Evolutionary conservation across 1,140 invertebrate species (phyloP), one percentile per base, ranked within the genome.

Genomic region (Papilio dardanus): DNA sequence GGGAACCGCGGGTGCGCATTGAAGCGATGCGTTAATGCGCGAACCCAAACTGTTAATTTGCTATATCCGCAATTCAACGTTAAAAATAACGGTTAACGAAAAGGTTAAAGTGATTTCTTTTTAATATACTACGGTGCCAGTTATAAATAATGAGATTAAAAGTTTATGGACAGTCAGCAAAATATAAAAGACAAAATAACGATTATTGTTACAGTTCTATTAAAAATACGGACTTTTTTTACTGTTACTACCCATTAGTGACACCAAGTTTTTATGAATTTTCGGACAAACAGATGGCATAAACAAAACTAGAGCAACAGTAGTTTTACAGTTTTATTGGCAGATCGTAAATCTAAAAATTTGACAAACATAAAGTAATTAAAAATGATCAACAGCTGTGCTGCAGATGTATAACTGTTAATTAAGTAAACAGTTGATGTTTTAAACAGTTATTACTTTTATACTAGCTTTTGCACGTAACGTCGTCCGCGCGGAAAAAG

Each of bases 1-100:
- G 79, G 78, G 77, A 84, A 82, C 77, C 16, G 24, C 69, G 40
- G 28, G 46, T 24, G 67, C 67, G 42, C 71, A 73, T 33, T 33
- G 42, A 50, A 54, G 46, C 71, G 46, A 30, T 58, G n/a, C 76
- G 79, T 76, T 79, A 82, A 79, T 76, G 74, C 65, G 74, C 71
- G 71, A 73, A 73, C 71, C 42, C 4, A 73, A 73, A 73, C 71
- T 73, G 71, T 73, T 73, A 73, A 73, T 73, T 73, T 73, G 71
- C 21, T 73, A 73, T 73, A 73, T 73, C 71, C 71, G 71, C 33
- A 35, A 30, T 58, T 30, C 58, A 54, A 73, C 71, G 71, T 54
- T 7, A 35, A 28, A 73, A 73, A 73, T 58, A 73, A 73, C 68
- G 42, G 68, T 31, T 35, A 31, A 67, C 33, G n/a, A 67, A n/a